phyloP scores from a whole-genome alignment of 1,140 invertebrate species.

The Brachionus calyciflorus region DNA sequence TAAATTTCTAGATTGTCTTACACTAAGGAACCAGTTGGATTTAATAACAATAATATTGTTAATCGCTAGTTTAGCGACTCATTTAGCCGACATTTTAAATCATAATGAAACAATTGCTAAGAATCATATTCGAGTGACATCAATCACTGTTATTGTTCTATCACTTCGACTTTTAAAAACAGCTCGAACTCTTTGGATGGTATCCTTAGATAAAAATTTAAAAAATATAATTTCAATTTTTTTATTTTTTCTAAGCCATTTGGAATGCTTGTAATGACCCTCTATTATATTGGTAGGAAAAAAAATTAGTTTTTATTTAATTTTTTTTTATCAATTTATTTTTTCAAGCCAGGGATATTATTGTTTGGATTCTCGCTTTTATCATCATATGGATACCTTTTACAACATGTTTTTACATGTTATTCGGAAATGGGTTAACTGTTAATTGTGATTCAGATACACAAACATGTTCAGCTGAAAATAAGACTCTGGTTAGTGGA shows the following conservation, averaged over 20 bases:
- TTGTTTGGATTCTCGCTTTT: conserved; percentile 5
- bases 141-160: neutral
- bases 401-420: conserved; percentile 20
- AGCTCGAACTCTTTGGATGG: neutral
- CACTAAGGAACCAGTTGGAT: neutral
- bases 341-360: neutral
- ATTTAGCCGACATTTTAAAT: conserved; percentile 18
- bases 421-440: neutral
- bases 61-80: neutral
- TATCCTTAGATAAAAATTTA: too few relatives aligned
- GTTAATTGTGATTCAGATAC: neutral
- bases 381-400: conserved; percentile 16
- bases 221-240: too few relatives aligned
- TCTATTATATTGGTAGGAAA: neutral
- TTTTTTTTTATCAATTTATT: neutral
- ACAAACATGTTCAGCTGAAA: neutral
- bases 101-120: conserved; percentile 31
- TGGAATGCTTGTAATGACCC: neutral
- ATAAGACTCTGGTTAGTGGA: neutral
- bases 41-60: neutral
- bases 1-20: neutral
- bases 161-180: neutral
- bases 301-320: neutral
- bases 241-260: neutral
- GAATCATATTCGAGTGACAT: conserved; percentile 19